Evolutionary conservation across 2,888 invertebrate genomes (phyloP).

Genomic region (Volucella bombylans): DNA sequence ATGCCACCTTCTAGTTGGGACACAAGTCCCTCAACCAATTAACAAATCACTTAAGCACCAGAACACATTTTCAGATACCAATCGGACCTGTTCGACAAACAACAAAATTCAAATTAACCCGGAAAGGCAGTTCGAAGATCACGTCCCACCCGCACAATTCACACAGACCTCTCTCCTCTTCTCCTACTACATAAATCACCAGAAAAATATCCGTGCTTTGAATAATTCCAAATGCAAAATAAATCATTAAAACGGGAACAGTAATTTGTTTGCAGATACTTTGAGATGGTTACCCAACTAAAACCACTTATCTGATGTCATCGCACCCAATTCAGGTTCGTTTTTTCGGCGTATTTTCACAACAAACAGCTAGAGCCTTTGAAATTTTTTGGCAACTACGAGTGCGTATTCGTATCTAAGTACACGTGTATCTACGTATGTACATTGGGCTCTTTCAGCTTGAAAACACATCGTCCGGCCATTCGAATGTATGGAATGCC

Average conservation of each 20-base stretch:
- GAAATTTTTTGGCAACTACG: no score
- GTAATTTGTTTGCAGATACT: constrained; percentile 15
- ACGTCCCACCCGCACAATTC: constrained; percentile 13
- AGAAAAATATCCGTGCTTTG: constrained; percentile 49
- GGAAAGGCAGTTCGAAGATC: constrained; percentile 11
- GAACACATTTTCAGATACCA: constrained; percentile 26
- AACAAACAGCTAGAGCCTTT: no score
- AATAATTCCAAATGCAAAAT: constrained; percentile 53
- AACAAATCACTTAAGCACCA: constrained; percentile 28
- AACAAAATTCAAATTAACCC: constrained; percentile 11
- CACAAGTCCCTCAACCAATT: constrained; percentile 8
- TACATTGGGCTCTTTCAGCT: no score
- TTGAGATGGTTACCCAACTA: constrained; percentile 28
- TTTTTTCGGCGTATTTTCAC: no score
- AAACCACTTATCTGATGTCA: constrained; percentile 38
- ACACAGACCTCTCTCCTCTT: not conserved
- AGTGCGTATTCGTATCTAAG: no score
- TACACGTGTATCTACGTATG: no score
- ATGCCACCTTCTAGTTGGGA: no score
- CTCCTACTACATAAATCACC: not conserved
- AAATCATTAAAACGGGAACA: constrained; percentile 61
- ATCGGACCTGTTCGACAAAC: constrained; percentile 6
- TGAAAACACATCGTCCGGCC: no score
- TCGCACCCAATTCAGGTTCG: constrained; percentile 31
- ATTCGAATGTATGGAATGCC: no score